Percentiles rank a stretch among this genome's conserved stretches.
phyloP scores from a whole-genome alignment of 2,113 vertebrate species.

The Acanthisitta chloris region DNA sequence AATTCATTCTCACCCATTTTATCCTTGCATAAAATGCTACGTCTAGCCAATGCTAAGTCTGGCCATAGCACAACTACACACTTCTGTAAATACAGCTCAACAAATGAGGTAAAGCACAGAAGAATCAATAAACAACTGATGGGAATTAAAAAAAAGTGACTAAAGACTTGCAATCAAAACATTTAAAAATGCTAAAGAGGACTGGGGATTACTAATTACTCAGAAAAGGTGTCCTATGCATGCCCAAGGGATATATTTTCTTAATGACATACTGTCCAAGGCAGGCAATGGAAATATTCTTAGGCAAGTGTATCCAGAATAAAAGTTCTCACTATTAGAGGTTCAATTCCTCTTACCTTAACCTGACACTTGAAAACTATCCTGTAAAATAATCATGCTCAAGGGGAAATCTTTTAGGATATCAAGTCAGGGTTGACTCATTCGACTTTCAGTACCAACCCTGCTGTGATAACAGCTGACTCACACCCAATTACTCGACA shows the following conservation, averaged over 20 bases:
- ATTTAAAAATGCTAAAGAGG: not conserved
- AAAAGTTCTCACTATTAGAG: not conserved
- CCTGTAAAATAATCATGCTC: not conserved
- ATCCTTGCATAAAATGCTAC: not conserved
- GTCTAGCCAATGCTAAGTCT: not conserved
- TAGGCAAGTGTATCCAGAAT: not conserved
- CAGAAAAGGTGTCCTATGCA: not conserved
- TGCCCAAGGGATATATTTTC: not conserved
- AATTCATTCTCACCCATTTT: not conserved
- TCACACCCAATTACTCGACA: not conserved
- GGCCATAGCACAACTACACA: not conserved
- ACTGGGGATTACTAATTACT: not conserved
- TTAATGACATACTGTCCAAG: not conserved
- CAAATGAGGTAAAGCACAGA: not conserved
- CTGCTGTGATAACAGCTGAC: not conserved
- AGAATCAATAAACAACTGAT: not conserved
- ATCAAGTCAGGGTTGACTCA: not conserved
- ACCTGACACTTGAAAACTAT: not conserved
- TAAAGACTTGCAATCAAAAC: not conserved
- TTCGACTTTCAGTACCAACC: not conserved
- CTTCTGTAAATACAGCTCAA: not conserved
- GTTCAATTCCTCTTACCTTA: not conserved
- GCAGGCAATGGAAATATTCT: not conserved
- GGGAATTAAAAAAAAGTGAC: not conserved
- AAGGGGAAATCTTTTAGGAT: not conserved